Base-by-base conservation (phyloP, 2,888 invertebrate species). In the Dexiosoma caninum region DNA sequence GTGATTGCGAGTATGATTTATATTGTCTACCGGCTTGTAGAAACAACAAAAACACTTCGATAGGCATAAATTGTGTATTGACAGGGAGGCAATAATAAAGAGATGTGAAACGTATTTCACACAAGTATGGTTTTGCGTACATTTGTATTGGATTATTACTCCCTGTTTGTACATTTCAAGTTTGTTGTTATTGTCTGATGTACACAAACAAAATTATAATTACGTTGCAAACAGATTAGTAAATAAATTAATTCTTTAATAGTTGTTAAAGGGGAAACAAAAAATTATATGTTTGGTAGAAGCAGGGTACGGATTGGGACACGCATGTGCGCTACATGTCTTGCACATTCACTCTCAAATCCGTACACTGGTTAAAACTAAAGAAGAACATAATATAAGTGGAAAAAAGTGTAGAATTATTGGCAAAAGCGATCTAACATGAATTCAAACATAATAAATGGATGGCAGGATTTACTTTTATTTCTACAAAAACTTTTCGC, bases 161-260 rank as follows among this genome's bases (percentile, higher is more conserved):
- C 77, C 57, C 64, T 71, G 49, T 64, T 66, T 42, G 32, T 62
- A 16, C 21, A 57, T 66, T 74, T 57, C 27, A 37, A 21, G 27
- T 19, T 37, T 59, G 27, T 60, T 75, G 27, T 51, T 60, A 51
- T 51, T 42, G 30, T 51, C 60, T 14, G 6, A 30, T 69, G 27
- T 69, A 16, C 19, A 44, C 35, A 69, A 44, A 12, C 32, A 49
- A 2, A 66, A 46, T n/a, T n/a, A n/a, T n/a, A n/a, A n/a, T n/a
- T 30, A 42, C 44, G 12, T 16, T n/a, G 23, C 27, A n/a, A 23
- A 9, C 53, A 72, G 72, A 35, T 3, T 0, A 19, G 12, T 55
- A 21, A 62, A n/a, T 16, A 2, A 19, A 27, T 64, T 2, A 0
- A 27, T 35, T 62, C 62, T 35, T 67, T n/a, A n/a, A n/a, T n/a